Evolutionary conservation across 2,113 vertebrate species (phyloP).

Genomic region (Anas platyrhynchos): DNA sequence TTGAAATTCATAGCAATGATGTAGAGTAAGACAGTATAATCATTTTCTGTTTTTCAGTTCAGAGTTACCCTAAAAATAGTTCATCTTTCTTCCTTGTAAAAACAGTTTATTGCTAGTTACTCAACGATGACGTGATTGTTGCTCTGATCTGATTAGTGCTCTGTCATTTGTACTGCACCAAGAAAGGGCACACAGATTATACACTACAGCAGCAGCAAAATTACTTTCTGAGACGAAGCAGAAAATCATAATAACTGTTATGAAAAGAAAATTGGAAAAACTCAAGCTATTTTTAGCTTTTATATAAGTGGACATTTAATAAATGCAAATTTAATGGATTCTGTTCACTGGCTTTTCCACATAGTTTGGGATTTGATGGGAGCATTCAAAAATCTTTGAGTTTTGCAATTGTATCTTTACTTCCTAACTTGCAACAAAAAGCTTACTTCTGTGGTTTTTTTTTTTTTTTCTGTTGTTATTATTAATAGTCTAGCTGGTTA

Average conservation of each 20-base stretch:
- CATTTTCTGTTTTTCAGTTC: conserved; percentile 39
- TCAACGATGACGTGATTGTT: conserved; percentile 52
- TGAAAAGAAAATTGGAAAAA: conserved; percentile 66
- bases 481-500: not conserved
- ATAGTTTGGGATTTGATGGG: not conserved
- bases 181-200: conserved; percentile 62
- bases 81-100: conserved; percentile 36
- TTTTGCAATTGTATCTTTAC: conserved; percentile 38
- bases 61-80: conserved; percentile 49
- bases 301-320: conserved; percentile 67
- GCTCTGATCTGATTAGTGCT: conserved; percentile 52
- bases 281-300: conserved; percentile 69
- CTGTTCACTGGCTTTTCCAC: conserved; percentile 49
- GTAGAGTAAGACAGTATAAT: not conserved
- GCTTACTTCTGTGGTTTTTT: not conserved
- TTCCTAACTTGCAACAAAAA: conserved; percentile 34
- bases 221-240: conserved; percentile 69
- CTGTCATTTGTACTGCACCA: conserved; percentile 45
- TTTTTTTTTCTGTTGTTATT: not conserved
- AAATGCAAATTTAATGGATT: conserved; percentile 59
- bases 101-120: conserved; percentile 57
- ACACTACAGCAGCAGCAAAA: conserved; percentile 58
- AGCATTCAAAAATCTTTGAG: not conserved
- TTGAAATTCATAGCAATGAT: not conserved
- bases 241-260: conserved; percentile 70